Evolutionary conservation across 2,113 vertebrate species (phyloP).

Genomic region (Mirounga angustirostris): DNA sequence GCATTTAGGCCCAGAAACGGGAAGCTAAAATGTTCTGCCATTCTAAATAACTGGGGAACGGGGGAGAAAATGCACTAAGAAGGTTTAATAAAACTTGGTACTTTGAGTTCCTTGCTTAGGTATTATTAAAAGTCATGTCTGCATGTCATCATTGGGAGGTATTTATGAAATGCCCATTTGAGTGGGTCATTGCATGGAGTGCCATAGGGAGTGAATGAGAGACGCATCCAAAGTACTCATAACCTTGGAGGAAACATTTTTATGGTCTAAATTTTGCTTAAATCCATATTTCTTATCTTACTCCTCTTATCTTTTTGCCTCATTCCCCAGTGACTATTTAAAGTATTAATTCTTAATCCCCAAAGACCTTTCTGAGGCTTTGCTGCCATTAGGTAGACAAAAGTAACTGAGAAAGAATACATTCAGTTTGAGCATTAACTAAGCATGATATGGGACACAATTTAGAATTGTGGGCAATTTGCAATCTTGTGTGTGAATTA

Average conservation of each 20-base stretch:
- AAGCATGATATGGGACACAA: neutral
- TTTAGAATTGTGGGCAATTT: neutral
- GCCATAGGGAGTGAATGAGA: neutral
- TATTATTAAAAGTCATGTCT: neutral
- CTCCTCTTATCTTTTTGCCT: neutral
- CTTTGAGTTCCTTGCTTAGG: neutral
- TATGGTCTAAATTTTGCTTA: neutral
- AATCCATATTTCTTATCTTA: neutral
- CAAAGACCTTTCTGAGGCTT: neutral
- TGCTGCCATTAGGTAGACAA: neutral
- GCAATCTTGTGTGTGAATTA: neutral
- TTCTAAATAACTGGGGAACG: neutral
- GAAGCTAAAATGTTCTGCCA: neutral
- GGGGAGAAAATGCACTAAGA: neutral
- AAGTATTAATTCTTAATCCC: slow-evolving; percentile 1
- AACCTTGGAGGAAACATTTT: neutral
- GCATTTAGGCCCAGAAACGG: neutral
- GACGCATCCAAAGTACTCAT: neutral
- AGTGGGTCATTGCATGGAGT: neutral
- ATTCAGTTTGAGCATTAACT: neutral
- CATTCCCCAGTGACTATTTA: neutral
- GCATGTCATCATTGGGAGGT: neutral
- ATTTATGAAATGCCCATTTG: neutral
- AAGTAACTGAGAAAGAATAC: neutral
- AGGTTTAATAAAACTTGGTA: neutral